A percentile compares a stretch with the other conserved stretches of the same genome.
phyloP scores from a whole-genome alignment of 2,113 vertebrate species.

The human (Homo sapiens) region GRCh38 chr1:176670501-176671000 shows the following conservation, averaged over 20 bases:
- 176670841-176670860: background rate
- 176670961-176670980: slow-evolving; percentile 92
- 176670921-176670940: background rate
- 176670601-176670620: background rate
- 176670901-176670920: background rate
- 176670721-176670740: background rate
- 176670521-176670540: background rate
- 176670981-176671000: slow-evolving; percentile 96
- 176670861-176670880: background rate
- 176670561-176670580: background rate
- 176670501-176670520: background rate
- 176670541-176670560: background rate
- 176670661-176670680: background rate
- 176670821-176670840: background rate
- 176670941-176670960: background rate
- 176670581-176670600: background rate
- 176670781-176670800: background rate
- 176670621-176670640: background rate
- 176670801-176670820: background rate
- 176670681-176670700: background rate
- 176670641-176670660: background rate
- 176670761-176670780: background rate
- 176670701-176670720: background rate
- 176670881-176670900: background rate
- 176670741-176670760: background rate